A percentile compares a stretch with the other conserved stretches of the same genome.
These are phyloP conservation scores for Xanthostigma xanthostigma DNA, from an alignment of 2,888 invertebrate genomes.

Conservation along the genomic window DNA sequence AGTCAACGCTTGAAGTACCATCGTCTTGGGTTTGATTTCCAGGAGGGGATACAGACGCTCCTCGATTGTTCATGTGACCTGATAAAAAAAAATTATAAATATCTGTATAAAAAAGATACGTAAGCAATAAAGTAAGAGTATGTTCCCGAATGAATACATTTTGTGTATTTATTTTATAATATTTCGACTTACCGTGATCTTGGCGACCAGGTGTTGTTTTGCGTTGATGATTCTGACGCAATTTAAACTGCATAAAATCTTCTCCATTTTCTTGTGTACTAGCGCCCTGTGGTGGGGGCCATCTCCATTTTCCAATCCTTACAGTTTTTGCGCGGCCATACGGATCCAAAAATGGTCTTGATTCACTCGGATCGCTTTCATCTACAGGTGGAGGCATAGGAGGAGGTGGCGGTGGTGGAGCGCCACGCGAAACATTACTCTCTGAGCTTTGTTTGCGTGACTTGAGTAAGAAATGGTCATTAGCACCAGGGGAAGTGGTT, in stretches of 20 bases:
- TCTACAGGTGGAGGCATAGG: slow-evolving; percentile 80
- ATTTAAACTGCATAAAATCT: slow-evolving; percentile 76
- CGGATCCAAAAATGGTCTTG: slow-evolving; percentile 73
- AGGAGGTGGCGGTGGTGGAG: slow-evolving; percentile 69
- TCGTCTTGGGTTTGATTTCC: neutral
- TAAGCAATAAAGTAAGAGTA: no score
- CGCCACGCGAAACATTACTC: slow-evolving; percentile 32
- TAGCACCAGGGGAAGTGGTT: slow-evolving; percentile 20
- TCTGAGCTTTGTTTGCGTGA: slow-evolving; percentile 31
- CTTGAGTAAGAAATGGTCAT: slow-evolving; percentile 19
- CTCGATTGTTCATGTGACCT: no score
- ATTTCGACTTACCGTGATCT: no score
- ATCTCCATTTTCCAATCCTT: slow-evolving; percentile 87
- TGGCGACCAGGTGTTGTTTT: slow-evolving; percentile 51
- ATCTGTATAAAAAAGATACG: no score
- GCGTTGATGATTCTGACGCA: slow-evolving; percentile 61
- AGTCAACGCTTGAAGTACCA: slow-evolving; percentile 3
- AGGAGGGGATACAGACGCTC: no score
- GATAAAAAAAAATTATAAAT: no score
- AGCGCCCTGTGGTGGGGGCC: slow-evolving; percentile 78
- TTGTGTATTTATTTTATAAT: no score
- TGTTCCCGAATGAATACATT: no score
- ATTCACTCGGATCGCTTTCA: slow-evolving; percentile 64
- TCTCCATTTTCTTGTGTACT: slow-evolving; percentile 51
- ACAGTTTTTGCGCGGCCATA: slow-evolving; percentile 90